Evolutionary conservation across 35 echinoderm and acorn worm genomes (phyloP).

Genomic region (Strongylocentrotus purpuratus): DNA sequence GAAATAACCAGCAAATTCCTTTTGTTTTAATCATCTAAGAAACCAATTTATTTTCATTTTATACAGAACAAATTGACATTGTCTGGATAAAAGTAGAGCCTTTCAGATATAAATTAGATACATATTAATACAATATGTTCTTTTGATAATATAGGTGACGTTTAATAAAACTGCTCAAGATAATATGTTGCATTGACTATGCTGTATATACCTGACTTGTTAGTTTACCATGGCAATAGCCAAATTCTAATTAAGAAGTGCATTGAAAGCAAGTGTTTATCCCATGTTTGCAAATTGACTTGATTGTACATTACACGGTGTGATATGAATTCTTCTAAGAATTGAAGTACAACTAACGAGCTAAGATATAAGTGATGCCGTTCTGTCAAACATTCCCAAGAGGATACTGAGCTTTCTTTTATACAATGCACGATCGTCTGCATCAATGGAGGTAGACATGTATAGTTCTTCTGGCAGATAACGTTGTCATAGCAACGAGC

Average conservation of each 20-base stretch:
- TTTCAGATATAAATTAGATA: no score
- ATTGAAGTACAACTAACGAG: neutral
- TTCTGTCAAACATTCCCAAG: neutral
- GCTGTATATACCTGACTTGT: neutral
- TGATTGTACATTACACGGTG: neutral
- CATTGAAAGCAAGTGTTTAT: neutral
- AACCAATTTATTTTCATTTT: no score
- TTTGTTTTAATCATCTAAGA: no score
- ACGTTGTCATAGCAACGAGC: slow-evolving; percentile 24
- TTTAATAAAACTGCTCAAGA: neutral
- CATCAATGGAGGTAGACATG: slow-evolving; percentile 29
- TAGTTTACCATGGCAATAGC: neutral
- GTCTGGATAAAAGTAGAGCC: no score
- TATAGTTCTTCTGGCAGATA: slow-evolving; percentile 24
- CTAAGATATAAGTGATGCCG: slow-evolving; percentile 9
- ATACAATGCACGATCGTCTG: slow-evolving; percentile 9
- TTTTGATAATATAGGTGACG: no score
- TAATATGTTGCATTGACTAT: neutral
- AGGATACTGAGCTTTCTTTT: neutral
- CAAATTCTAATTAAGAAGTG: neutral
- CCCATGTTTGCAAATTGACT: neutral
- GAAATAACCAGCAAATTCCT: no score
- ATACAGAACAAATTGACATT: no score
- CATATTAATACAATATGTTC: no score
- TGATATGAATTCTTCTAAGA: neutral